Conservation (phyloP, 2,113 vertebrate species). For the Gallinago undulata region DNA sequence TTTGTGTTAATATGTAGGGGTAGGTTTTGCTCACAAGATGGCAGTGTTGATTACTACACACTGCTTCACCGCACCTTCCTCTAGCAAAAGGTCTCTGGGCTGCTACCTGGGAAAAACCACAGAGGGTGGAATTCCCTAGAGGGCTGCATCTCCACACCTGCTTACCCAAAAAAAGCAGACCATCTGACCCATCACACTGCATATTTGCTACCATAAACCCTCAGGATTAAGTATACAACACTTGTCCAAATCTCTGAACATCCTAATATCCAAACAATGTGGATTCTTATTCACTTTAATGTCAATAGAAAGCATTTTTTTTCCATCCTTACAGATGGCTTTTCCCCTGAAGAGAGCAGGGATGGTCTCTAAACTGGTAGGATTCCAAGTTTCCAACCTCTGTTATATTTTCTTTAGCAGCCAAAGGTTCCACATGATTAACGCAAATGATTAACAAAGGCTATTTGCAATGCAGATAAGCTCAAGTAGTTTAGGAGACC, state of each 20-base stretch:
- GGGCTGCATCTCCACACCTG: neutral
- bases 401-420: neutral
- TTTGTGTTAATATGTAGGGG: neutral
- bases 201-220: neutral
- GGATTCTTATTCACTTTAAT: neutral
- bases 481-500: neutral
- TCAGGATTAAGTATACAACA: neutral
- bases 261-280: neutral
- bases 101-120: neutral
- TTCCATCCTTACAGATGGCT: neutral
- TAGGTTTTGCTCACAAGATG: slow-evolving; percentile 44
- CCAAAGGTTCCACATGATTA: neutral
- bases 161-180: neutral
- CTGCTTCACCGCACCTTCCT: neutral
- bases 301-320: neutral
- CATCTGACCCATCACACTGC: neutral
- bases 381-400: neutral
- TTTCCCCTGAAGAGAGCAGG: neutral
- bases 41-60: slow-evolving; percentile 47
- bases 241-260: neutral
- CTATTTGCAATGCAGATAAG: neutral
- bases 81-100: neutral
- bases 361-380: neutral
- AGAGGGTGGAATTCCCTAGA: neutral
- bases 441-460: neutral